Evolutionary conservation across 2,797 vertebrate species (phyloP), one percentile per base, ranked within the genome.

Genomic region (Platyrinchus mystaceus): DNA sequence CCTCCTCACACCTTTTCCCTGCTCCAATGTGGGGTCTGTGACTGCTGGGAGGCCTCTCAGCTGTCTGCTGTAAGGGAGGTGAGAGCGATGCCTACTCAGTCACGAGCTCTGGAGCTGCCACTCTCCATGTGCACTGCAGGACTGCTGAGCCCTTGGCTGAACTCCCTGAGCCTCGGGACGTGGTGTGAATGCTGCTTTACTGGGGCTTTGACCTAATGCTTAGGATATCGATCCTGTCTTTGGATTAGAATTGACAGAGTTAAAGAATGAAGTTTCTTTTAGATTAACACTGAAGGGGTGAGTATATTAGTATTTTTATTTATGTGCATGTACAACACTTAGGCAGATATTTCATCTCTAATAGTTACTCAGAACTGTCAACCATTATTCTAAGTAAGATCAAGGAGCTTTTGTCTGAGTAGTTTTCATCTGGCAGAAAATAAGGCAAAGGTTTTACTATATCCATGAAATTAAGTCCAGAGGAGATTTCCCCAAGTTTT

Each of bases 291-390:
- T 44, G 46, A 62, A 75, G 36, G 59, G 7, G 56, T 77, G 59
- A 68, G 34, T 73, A 56, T 84, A 71, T 87, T 85, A 87, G 16
- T 63, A 22, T 62, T 92, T 83, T 93, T 92, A 58, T 91, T 95
- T 81, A 84, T 81, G 41, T 81, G 56, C 26, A 10, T 60, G n/a
- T 78, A 15, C 0, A 5, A 30, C 22, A 34, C 66, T 63, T 74
- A 17, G 58, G 46, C 64, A 49, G 16, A 14, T 90, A 88, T 74
- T 91, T 96, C n/a, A 78, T 84, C 30, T 64, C 4, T 75, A 62
- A 71, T 39, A 11, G 1, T 76, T 64, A 43, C 80, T 90, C 49
- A 81, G 82, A 78, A 70, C 22, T 74, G 59, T 78, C 73, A 76
- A 69, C 30, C 46, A 12, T 32, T 46, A 27, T 79, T 89, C 49